These are phyloP conservation scores for Epiperipatus broadwayi DNA, from an alignment of 2,888 invertebrate genomes.

Conservation along the genomic window DNA sequence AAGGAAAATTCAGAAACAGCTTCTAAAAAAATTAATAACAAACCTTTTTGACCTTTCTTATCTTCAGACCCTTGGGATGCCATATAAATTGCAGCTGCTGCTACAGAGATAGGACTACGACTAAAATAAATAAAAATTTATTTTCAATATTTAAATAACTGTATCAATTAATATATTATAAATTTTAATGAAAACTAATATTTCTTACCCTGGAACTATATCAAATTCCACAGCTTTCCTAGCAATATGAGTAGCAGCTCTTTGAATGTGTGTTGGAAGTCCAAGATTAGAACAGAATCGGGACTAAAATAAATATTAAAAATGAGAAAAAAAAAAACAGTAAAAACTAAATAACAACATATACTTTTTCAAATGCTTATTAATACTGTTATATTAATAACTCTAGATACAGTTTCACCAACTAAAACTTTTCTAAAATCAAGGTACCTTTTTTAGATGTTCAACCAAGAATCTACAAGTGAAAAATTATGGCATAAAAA, in stretches of 20 bases:
- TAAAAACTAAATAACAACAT: slow-evolving; percentile 7
- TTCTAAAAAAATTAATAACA: background rate
- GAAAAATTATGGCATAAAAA: too few relatives aligned
- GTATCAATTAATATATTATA: too few relatives aligned
- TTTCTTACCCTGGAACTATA: slow-evolving; percentile 62
- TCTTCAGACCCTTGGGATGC: slow-evolving; percentile 85
- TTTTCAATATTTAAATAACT: too few relatives aligned
- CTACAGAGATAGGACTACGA: slow-evolving; percentile 91
- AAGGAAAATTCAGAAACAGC: too few relatives aligned
- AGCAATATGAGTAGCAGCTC: slow-evolving; percentile 87
- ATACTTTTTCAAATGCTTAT: too few relatives aligned
- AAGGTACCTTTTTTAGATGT: too few relatives aligned
- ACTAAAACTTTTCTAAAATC: too few relatives aligned
- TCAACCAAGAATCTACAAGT: too few relatives aligned
- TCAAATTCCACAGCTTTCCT: slow-evolving; percentile 88
- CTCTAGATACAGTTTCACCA: too few relatives aligned
- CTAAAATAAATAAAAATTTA: slow-evolving; percentile 26
- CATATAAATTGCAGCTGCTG: slow-evolving; percentile 99
- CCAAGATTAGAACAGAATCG: slow-evolving; percentile 81
- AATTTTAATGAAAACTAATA: background rate
- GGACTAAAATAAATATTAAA: slow-evolving; percentile 30
- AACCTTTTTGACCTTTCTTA: slow-evolving; percentile 67
- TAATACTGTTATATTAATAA: too few relatives aligned
- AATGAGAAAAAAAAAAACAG: background rate
- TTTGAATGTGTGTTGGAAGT: slow-evolving; percentile 38